phyloP scores from a whole-genome alignment of 2,113 vertebrate species.

The Micromys minutus region DNA sequence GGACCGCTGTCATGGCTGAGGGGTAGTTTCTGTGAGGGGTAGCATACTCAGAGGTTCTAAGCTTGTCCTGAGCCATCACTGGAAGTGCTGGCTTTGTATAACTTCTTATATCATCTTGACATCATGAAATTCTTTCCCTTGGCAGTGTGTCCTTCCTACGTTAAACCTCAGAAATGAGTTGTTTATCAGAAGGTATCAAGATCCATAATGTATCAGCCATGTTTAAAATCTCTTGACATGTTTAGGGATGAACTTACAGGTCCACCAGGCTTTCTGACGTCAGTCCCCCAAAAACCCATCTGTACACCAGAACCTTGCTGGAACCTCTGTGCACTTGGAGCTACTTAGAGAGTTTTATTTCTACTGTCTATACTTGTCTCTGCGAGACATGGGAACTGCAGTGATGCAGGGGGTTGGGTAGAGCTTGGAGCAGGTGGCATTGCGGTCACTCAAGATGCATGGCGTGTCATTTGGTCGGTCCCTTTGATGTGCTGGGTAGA shows the following conservation, averaged over 20 bases:
- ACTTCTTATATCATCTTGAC: background rate
- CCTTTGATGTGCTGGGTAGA: conserved; percentile 76
- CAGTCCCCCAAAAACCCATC: conserved; percentile 22
- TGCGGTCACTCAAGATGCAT: conserved; percentile 80
- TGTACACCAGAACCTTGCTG: conserved; percentile 1
- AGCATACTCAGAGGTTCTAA: background rate
- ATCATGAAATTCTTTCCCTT: background rate
- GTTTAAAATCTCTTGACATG: conserved; percentile 27
- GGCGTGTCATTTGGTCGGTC: conserved; percentile 29
- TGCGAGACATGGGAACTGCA: conserved; percentile 78
- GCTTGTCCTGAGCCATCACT: background rate
- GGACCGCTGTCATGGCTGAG: background rate
- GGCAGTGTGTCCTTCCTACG: conserved; percentile 33
- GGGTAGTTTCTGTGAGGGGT: background rate
- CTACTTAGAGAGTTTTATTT: conserved; percentile 63
- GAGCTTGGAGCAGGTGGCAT: conserved; percentile 64
- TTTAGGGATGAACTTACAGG: conserved; percentile 52
- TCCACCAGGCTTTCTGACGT: conserved; percentile 15
- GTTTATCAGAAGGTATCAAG: background rate
- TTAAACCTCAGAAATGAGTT: conserved; percentile 41
- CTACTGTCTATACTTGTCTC: conserved; percentile 81
- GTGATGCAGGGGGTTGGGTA: conserved; percentile 82
- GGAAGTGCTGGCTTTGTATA: conserved; percentile 5
- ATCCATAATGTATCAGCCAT: conserved; percentile 27
- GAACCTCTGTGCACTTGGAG: conserved; percentile 19